Base-by-base conservation (phyloP, 2,888 invertebrate species). In the Chloroclysta siterata region DNA sequence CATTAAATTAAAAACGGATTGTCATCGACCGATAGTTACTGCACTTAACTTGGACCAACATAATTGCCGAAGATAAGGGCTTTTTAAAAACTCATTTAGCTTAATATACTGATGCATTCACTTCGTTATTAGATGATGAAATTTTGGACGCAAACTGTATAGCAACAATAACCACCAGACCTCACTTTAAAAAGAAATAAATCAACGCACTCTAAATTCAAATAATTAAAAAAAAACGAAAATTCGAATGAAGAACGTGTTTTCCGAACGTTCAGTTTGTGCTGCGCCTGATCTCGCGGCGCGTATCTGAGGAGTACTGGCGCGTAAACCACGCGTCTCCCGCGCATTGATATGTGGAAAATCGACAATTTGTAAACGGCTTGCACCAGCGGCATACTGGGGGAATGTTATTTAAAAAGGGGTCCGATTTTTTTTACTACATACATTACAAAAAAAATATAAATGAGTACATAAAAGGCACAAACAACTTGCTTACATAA, bases 1-100 rank as follows among this genome's bases (percentile, higher is more conserved):
- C 72, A 82, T 87, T 85, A 85, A 89, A 89, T 89, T 89, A 88
- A 87, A 89, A 85, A 83, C 72, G 72, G 74, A 83, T 83, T 82
- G 87, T 82, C 81, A 84, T 82, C 80, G 79, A 79, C 75, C 72
- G 76, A 77, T 74, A 74, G 76, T 82, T 84, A 82, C 82, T 78
- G 79, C 85, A 84, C 82, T 86, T 85, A 84, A 79, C 86, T 81
- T 76, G 65, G 60, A 72, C 70, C 75, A 74, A 77, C 78, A 74
- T 83, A 83, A 86, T 85, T 84, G 79, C 72, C 70, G 72, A 63
- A 68, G 78, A 84, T 84, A 84, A 83, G 78, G 83, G 74, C 77
- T 75, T 82, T 81, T 84, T 82, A 85, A 85, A 85, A 84, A 83
- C 83, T 80, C 79, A 84, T 82, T 83, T 83, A 83, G 80, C 82